These are phyloP conservation scores for Rhinolophus ferrumequinum DNA, from an alignment of 2,113 vertebrate genomes.

Conservation along the genomic window DNA sequence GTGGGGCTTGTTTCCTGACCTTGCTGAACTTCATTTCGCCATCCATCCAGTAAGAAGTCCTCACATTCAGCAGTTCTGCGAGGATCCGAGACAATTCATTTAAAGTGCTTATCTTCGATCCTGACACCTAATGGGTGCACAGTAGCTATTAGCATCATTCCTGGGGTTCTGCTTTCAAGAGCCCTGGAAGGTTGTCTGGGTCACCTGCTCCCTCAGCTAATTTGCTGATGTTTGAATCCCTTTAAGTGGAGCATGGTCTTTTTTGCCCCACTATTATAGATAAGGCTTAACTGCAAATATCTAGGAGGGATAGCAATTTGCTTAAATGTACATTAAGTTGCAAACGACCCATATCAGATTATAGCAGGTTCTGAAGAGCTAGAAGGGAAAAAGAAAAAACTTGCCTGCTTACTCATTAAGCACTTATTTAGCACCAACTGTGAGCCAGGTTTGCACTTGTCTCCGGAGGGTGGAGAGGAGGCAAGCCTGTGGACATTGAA, in stretches of 20 bases:
- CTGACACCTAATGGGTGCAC: neutral
- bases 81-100: neutral
- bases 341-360: neutral
- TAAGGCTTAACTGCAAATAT: neutral
- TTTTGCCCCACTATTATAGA: neutral
- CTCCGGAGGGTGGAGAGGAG: rapidly evolving
- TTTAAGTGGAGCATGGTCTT: neutral
- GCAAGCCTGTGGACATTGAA: neutral
- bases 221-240: neutral
- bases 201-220: neutral
- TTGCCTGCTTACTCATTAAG: neutral
- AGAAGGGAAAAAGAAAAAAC: neutral
- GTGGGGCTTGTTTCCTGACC: neutral
- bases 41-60: neutral
- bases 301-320: neutral
- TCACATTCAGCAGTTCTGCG: neutral
- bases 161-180: neutral
- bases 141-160: neutral
- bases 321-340: neutral
- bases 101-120: neutral
- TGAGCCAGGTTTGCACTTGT: neutral
- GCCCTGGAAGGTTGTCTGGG: neutral
- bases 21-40: conserved; percentile 7
- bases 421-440: neutral
- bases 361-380: neutral